Evolutionary conservation across 1,140 invertebrate species (phyloP), one percentile per base, ranked within the genome.

Genomic region (Drosophila cardini): DNA sequence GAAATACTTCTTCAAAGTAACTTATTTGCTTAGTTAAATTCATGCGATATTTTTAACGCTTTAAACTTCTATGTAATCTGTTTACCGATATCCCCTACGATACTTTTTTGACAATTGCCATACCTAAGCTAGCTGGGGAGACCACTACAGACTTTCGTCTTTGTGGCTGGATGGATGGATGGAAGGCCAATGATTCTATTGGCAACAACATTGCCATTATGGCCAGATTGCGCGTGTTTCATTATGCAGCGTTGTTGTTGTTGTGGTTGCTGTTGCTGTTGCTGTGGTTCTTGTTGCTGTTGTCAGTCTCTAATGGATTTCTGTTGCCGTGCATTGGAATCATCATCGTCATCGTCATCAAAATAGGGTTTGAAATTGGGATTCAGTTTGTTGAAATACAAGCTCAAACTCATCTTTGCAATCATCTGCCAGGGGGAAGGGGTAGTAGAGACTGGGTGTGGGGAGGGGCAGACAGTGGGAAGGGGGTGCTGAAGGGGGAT

Each of bases 261-360:
- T 48, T 45, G 42, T 48, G 38, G 40, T 11, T 45, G 15, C 11
- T 55, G 48, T 60, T 76, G 48, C 73, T 62, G 4, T 30, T 61
- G 16, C 36, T 46, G 32, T 50, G 83, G 80, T 83, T n/a, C n/a
- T n/a, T n/a, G 4, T 30, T 61, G 16, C 36, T 46, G 32, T 50
- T 83, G 80, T 83, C 81, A 77, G 81, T 68, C 73, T 85, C 81
- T 80, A 84, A 85, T 84, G 81, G 79, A 81, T 81, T 77, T 78
- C 63, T 58, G 65, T 57, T 52, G 71, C 63, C 36, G 62, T 58
- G 61, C 62, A 30, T 4, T 8, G 34, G 34, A 16, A 7, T 8
- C 16, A 16, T 26, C 50, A 50, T 16, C 9, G 48, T 16, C 36
- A 30, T 48, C 45, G 45, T 68, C 36, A 50, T 61, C 57, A 13